Conservation (phyloP, 2,888 invertebrate species). For the Apamea epomidion region DNA sequence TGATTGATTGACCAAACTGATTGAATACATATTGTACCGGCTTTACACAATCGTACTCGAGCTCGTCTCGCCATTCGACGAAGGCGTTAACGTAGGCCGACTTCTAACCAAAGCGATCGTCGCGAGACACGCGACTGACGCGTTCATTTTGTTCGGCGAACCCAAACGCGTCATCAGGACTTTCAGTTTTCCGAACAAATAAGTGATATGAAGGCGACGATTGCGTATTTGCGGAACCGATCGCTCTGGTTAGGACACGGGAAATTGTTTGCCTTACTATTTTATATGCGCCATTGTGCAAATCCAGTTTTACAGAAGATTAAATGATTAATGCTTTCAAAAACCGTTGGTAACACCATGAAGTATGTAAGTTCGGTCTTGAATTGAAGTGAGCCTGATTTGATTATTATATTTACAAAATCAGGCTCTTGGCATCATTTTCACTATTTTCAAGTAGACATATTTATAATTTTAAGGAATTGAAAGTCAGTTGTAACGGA, state of each 20-base stretch:
- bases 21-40: neutral
- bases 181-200: neutral
- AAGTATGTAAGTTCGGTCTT: slow-evolving; percentile 28
- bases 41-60: slow-evolving; percentile 12
- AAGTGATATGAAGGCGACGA: neutral
- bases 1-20: neutral
- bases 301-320: neutral
- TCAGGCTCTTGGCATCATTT: slow-evolving; percentile 37
- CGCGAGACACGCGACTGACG: neutral
- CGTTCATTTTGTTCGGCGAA: neutral
- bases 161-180: neutral
- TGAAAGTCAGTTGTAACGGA: slow-evolving; percentile 37
- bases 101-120: neutral
- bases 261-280: neutral
- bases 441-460: slow-evolving; percentile 49
- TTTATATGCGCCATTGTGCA: neutral
- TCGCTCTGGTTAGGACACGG: neutral
- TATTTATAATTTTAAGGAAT: neutral
- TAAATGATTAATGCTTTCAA: slow-evolving; percentile 23
- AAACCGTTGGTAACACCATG: slow-evolving; percentile 38
- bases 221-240: neutral
- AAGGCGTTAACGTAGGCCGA: neutral
- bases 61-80: neutral
- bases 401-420: slow-evolving; percentile 57
- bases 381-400: slow-evolving; percentile 41